phyloP scores from a whole-genome alignment of 2,888 invertebrate genomes.

The Microctonus hyperodae region DNA sequence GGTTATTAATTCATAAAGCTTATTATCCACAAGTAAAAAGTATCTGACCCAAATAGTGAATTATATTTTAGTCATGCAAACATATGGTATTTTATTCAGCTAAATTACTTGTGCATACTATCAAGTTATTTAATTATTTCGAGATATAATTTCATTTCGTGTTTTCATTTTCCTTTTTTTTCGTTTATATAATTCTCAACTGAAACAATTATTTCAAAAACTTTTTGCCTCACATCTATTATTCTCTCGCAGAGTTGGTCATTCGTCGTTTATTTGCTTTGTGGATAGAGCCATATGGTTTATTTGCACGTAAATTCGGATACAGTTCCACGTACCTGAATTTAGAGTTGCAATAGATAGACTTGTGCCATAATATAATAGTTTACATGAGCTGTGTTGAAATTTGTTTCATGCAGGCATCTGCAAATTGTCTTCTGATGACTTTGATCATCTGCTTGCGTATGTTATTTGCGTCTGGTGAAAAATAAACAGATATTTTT shows the following conservation, averaged over 20 bases:
- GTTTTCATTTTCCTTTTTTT: neutral
- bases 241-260: neutral
- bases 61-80: neutral
- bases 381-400: neutral
- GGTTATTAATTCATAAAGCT: neutral
- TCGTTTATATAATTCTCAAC: neutral
- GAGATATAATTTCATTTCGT: neutral
- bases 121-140: neutral
- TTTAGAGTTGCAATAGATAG: neutral
- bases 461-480: neutral
- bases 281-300: neutral
- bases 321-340: neutral
- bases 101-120: neutral
- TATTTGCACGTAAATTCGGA: neutral
- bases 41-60: neutral
- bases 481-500: neutral
- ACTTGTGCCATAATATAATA: neutral
- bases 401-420: neutral
- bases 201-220: too few relatives aligned
- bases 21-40: neutral
- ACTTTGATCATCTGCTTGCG: neutral
- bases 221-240: too few relatives aligned
- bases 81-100: too few relatives aligned
- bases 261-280: slow-evolving; percentile 6
- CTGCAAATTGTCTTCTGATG: neutral